Evolutionary conservation across 2,888 invertebrate species (phyloP).

Genomic region (Meta bourneti): DNA sequence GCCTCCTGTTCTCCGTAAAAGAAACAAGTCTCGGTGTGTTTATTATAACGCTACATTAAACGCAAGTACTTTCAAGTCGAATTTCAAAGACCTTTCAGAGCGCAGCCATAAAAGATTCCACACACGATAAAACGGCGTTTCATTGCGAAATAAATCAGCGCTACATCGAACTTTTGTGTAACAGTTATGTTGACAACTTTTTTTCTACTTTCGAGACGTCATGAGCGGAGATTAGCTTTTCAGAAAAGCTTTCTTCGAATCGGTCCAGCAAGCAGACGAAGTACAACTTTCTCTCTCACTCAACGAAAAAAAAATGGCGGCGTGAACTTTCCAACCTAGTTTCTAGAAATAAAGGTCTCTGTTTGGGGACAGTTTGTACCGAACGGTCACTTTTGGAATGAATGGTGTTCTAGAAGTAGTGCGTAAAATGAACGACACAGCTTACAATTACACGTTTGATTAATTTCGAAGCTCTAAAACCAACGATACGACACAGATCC

Average conservation of each 20-base stretch:
- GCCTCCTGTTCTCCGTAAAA: too few species aligned
- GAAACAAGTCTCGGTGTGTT: too few species aligned
- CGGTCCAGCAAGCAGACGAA: not conserved
- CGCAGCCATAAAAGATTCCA: not conserved
- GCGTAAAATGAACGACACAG: conserved; percentile 8
- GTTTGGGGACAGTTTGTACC: conserved; percentile 12
- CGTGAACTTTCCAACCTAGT: conserved; percentile 31
- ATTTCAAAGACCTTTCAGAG: not conserved
- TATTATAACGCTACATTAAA: too few species aligned
- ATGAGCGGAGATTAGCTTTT: not conserved
- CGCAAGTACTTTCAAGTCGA: too few species aligned
- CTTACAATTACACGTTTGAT: conserved; percentile 42
- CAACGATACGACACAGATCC: not conserved
- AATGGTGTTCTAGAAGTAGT: conserved; percentile 15
- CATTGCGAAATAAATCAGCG: not conserved
- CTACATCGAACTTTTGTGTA: not conserved
- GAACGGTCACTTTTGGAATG: not conserved
- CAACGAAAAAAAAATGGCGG: not conserved
- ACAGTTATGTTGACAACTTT: not conserved
- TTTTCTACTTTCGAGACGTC: not conserved
- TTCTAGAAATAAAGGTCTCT: conserved; percentile 17
- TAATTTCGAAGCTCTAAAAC: not conserved
- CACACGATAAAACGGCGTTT: not conserved
- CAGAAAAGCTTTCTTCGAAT: not conserved
- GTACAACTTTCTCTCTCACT: not conserved